Evolutionary conservation across 2,113 vertebrate species (phyloP).

Genomic region (Aythya baeri): DNA sequence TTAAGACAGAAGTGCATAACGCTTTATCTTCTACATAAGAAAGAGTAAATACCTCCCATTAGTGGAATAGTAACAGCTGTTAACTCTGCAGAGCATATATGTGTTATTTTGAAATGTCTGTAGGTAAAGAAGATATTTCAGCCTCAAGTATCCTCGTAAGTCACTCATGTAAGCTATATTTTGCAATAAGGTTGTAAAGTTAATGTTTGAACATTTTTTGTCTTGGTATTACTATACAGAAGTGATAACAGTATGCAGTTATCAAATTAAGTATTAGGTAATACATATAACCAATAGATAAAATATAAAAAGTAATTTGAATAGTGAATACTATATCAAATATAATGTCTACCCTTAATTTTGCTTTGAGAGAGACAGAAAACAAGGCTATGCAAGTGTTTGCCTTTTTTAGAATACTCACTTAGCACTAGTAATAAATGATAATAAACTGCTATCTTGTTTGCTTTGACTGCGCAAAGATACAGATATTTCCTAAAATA

Average conservation of each 20-base stretch:
- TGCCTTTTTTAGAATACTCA: neutral
- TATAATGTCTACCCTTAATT: neutral
- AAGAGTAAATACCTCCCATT: slow-evolving; percentile 38
- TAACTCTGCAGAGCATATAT: neutral
- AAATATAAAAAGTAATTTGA: neutral
- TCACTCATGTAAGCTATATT: neutral
- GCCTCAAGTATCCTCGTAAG: slow-evolving; percentile 1
- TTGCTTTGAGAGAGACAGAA: neutral
- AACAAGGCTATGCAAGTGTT: neutral
- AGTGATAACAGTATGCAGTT: neutral
- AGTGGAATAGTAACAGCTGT: slow-evolving; percentile 4
- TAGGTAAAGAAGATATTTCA: slow-evolving; percentile 32
- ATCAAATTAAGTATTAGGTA: neutral
- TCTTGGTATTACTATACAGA: neutral
- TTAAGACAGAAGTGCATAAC: neutral
- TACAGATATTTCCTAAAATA: neutral
- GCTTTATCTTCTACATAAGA: slow-evolving; percentile 17
- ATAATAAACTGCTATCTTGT: neutral
- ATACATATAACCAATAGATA: neutral
- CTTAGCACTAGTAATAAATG: neutral
- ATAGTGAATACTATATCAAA: neutral
- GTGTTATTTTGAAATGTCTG: neutral
- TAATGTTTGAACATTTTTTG: slow-evolving; percentile 1
- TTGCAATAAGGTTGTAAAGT: neutral
- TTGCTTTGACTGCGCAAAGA: neutral